These are phyloP conservation scores for Erythrocebus patas DNA, from an alignment of 2,113 vertebrate species.

Conservation along the genomic window DNA sequence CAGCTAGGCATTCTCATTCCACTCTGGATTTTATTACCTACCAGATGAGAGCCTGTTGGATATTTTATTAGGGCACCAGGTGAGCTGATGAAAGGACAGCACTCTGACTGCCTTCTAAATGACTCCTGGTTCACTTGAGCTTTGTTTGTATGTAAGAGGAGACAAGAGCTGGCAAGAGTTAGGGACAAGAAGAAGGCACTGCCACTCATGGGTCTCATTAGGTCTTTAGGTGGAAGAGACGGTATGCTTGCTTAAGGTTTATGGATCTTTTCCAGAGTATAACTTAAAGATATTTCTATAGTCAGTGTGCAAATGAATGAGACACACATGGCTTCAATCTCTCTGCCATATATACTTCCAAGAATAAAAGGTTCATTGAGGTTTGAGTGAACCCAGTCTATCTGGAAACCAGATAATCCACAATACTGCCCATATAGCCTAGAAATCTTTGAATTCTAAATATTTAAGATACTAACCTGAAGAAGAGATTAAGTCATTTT, in stretches of 20 bases:
- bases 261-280: not conserved
- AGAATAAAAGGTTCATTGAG: constrained; percentile 64
- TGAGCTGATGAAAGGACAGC: constrained; percentile 59
- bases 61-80: constrained; percentile 60
- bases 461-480: not conserved
- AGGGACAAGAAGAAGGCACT: not conserved
- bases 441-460: constrained; percentile 23
- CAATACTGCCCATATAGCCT: not conserved
- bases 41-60: constrained; percentile 62
- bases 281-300: constrained; percentile 45
- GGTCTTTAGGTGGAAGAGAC: not conserved
- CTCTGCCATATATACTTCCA: constrained; percentile 19
- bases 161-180: not conserved
- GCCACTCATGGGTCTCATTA: not conserved
- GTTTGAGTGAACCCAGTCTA: constrained; percentile 48
- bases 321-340: constrained; percentile 66
- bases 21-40: constrained; percentile 65
- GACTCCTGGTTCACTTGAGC: not conserved
- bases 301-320: constrained; percentile 48
- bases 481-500: not conserved
- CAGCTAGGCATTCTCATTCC: not conserved
- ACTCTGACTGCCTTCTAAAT: constrained; percentile 38
- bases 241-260: not conserved
- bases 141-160: constrained; percentile 45
- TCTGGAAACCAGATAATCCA: constrained; percentile 37